phyloP scores from a whole-genome alignment of 2,888 invertebrate species.

The Epsilonema sp. region DNA sequence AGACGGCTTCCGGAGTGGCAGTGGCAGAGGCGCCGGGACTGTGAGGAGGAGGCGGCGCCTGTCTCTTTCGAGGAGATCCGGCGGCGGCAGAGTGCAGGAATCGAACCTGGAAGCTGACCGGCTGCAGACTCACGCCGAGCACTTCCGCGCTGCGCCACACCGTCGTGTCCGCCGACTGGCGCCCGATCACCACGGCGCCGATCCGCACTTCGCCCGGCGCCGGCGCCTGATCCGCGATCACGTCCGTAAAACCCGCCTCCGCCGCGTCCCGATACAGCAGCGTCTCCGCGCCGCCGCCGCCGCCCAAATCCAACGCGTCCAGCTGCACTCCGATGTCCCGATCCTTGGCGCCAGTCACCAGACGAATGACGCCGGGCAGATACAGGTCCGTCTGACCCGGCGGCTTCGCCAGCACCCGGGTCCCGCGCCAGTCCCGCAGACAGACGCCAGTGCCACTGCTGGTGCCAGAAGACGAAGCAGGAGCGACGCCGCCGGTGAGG shows the following conservation, averaged over 20 bases:
- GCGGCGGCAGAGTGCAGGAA: neutral
- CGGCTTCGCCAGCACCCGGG: conserved; percentile 15
- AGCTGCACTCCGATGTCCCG: conserved; percentile 14
- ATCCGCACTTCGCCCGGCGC: conserved; percentile 8
- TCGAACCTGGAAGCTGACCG: conserved; percentile 7
- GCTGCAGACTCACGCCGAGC: conserved; percentile 7
- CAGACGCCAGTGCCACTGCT: neutral
- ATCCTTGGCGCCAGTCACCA: conserved; percentile 10
- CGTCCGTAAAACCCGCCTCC: conserved; percentile 12
- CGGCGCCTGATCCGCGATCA: conserved; percentile 17
- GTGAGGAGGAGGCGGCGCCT: neutral
- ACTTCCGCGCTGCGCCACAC: conserved; percentile 6
- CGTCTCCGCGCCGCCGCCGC: conserved; percentile 11
- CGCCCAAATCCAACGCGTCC: too few species aligned
- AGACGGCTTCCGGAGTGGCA: conserved; percentile 21
- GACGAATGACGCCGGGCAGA: conserved; percentile 13
- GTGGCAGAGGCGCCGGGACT: neutral
- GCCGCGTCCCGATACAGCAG: too few species aligned
- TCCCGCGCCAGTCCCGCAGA: conserved; percentile 16
- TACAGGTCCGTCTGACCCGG: conserved; percentile 12
- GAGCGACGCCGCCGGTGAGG: too few species aligned
- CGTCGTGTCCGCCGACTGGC: neutral
- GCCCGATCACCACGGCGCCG: conserved; percentile 1
- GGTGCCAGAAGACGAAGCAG: neutral
- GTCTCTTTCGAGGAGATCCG: neutral